A percentile compares a stretch with the other conserved stretches of the same genome.
Evolutionary conservation across 2,888 invertebrate species (phyloP).

Genomic region (Margaritifera margaritifera): DNA sequence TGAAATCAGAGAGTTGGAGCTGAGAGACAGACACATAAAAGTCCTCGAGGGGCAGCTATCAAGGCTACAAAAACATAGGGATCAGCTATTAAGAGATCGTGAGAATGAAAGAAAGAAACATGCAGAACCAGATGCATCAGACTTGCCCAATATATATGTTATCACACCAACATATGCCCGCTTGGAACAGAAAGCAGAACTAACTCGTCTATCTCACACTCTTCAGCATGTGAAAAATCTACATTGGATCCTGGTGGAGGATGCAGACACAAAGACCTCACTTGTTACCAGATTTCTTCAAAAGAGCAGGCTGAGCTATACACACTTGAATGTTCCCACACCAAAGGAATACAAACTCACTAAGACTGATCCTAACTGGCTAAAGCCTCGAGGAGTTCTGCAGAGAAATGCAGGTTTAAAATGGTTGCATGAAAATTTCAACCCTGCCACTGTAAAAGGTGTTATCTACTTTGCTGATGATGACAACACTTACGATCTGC

Average conservation of each 20-base stretch:
- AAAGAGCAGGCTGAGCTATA: constrained; percentile 80
- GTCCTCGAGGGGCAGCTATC: constrained; percentile 24
- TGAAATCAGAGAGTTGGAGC: constrained; percentile 19
- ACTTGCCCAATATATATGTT: constrained; percentile 32
- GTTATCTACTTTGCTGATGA: constrained; percentile 97
- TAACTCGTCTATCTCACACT: constrained; percentile 90
- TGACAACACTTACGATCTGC: constrained; percentile 93
- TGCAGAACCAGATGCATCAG: background rate
- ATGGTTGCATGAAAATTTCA: constrained; percentile 83
- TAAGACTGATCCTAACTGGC: constrained; percentile 70
- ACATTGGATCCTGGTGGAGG: constrained; percentile 95
- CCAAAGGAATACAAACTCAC: constrained; percentile 76
- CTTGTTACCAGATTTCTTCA: constrained; percentile 84
- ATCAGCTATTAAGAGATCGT: constrained; percentile 19
- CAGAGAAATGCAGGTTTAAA: constrained; percentile 75
- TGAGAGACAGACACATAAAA: constrained; percentile 27
- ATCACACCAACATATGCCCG: constrained; percentile 93
- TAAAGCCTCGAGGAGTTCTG: constrained; percentile 76
- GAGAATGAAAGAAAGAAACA: constrained; percentile 8
- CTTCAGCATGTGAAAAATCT: constrained; percentile 88
- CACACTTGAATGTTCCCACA: constrained; percentile 81
- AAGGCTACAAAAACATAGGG: constrained; percentile 23
- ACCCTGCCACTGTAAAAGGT: constrained; percentile 78
- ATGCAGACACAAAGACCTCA: constrained; percentile 81
- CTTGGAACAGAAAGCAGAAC: constrained; percentile 91